Evolutionary conservation across 2,888 invertebrate genomes (phyloP), one percentile per base, ranked within the genome.

Genomic region (Hypselothyrea guttata): DNA sequence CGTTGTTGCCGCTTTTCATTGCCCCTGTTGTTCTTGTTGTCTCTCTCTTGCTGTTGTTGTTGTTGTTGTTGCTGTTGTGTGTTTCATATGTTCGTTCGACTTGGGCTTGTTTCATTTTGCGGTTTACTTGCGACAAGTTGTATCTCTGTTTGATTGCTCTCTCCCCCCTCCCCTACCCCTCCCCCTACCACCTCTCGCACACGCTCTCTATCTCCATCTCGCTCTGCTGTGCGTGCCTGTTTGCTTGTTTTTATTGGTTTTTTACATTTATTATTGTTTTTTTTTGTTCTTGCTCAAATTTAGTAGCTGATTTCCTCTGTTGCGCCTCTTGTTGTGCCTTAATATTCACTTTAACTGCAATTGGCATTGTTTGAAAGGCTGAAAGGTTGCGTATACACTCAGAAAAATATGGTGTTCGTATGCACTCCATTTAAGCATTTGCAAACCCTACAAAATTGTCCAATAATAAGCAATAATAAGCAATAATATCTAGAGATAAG

Each of bases 31-130:
- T 41, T 53, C 61, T 41, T 65, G 48, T 28, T 35, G 47, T 12
- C n/a, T n/a, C n/a, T n/a, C n/a, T n/a, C n/a, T n/a, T 54, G 42
- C 37, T 52, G 44, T 28, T 73, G 64, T 37, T 68, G 66, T 48
- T 60, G 66, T 41, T 48, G 67, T 22, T 45, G 40, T 44, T 42
- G 54, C 30, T 59, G 41, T 45, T 71, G 46, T 22, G 52, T 51
- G 58, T 69, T 69, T 75, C 65, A 61, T 75, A 71, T 75, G 75
- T 75, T 75, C 69, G 77, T 5, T 22, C 22, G 22, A 56, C 71
- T 70, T 76, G 68, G 67, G 65, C 73, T 71, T 76, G 76, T 77
- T 76, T 77, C 71, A 71, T 81, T 76, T 81, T 81, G 77, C 63
- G 77, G 77, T 78, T 70, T 75, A 55, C 73, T 67, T 73, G 57